Evolutionary conservation across 2,797 vertebrate genomes (phyloP), one percentile per base, ranked within the genome.

Genomic region (Graptemys geographica): DNA sequence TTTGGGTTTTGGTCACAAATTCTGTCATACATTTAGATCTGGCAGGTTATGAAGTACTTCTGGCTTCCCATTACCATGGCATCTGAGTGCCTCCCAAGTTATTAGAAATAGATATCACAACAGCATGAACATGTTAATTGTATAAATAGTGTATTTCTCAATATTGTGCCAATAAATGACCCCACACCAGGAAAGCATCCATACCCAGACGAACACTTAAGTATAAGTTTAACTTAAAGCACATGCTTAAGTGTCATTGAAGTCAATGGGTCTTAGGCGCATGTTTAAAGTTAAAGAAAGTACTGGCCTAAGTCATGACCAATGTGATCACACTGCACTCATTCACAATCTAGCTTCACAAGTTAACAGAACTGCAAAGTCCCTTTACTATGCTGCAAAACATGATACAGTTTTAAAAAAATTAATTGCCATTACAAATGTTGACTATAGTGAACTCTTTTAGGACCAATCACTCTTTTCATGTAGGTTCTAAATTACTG

Each of bases 81-180:
- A 94, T 94, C 96, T 82, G n/a, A 82, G 84, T 87, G 95, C 95
- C 96, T 97, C 94, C 72, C 89, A 88, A 96, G 79, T 92, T 94
- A 96, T 96, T 95, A 87, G 86, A 93, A 96, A 33, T 96, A 97
- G 83, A 94, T 91, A 95, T 1, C 93, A 21, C 87, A 83, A 83
- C 69, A 93, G 89, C 10, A 84, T 21, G 23, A 92, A 89, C 52
- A 87, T 93, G 41, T 94, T 94, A 87, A 93, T 95, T 12, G 88
- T 86, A 53, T n/a, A 49, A 88, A 15, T 33, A 84, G n/a, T 59
- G 55, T 27, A 49, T 59, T 74, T 15, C 1, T 93, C 84, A 83
- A 33, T 79, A 56, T 49, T 79, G 37, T 90, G 21, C 69, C 69
- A 37, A 25, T 37, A 74, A 74, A 74, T 41, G 87, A 94, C 84